Percentiles rank a stretch among this genome's conserved stretches.
phyloP scores from a whole-genome alignment of 2,113 vertebrate species.

The Gymnogyps californianus region DNA sequence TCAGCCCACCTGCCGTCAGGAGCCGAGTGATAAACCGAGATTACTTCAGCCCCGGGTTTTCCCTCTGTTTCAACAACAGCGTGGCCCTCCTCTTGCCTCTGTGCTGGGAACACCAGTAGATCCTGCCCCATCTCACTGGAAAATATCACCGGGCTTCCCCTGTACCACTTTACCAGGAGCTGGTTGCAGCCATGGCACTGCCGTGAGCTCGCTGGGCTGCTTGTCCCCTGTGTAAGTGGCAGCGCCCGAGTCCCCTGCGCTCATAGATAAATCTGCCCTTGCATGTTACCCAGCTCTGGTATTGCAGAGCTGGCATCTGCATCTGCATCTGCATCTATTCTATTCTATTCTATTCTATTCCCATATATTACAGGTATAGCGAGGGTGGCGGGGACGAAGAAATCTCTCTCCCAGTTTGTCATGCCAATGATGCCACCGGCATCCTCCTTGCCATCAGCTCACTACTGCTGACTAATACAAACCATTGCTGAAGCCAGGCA shows the following conservation, averaged over 20 bases:
- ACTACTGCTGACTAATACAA: background rate
- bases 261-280: background rate
- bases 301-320: background rate
- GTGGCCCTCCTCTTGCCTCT: background rate
- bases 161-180: background rate
- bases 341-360: background rate
- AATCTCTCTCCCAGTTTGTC: background rate
- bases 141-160: background rate
- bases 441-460: background rate
- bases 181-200: background rate
- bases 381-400: accelerated
- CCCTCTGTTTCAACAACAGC: background rate
- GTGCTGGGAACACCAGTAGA: background rate
- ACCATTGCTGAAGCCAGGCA: background rate
- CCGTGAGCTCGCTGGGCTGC: background rate
- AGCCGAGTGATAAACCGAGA: background rate
- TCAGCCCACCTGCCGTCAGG: background rate
- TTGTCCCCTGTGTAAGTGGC: background rate
- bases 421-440: background rate
- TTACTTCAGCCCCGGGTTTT: background rate
- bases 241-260: accelerated
- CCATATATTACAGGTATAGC: background rate
- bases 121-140: background rate
- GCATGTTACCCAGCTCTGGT: background rate
- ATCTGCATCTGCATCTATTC: too few species aligned